Evolutionary conservation across 1,140 invertebrate genomes (phyloP).

Genomic region (Portunus trituberculatus): DNA sequence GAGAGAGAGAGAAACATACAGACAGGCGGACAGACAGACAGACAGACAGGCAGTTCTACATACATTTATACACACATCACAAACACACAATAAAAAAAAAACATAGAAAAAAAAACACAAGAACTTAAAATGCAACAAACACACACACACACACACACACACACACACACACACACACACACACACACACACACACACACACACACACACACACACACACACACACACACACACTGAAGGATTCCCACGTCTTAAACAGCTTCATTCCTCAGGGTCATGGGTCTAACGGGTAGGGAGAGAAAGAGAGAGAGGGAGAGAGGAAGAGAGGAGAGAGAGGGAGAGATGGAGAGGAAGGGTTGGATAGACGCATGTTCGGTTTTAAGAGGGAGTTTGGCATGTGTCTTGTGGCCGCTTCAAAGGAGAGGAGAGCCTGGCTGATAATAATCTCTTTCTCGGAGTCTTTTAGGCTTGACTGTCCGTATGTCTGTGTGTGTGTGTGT

Average conservation of each 20-base stretch:
- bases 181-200: no score
- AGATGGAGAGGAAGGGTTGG: neutral
- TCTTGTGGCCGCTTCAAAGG: conserved; percentile 18
- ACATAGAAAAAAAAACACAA: neutral
- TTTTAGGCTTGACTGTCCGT: no score
- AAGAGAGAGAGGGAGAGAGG: neutral
- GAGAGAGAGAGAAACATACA: neutral
- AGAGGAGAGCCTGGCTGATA: neutral
- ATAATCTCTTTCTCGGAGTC: neutral
- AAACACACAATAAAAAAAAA: neutral
- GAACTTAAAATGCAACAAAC: neutral
- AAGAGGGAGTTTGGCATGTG: conserved; percentile 18
- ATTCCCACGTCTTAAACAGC: no score
- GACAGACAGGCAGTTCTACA: neutral
- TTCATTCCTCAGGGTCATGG: no score
- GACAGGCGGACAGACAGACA: neutral
- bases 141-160: neutral
- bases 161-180: neutral
- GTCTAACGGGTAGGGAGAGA: neutral
- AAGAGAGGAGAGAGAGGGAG: neutral
- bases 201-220: no score
- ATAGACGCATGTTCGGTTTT: neutral
- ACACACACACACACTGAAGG: no score
- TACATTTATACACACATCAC: neutral
- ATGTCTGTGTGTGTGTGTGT: no score